A percentile compares a stretch with the other conserved stretches of the same genome.
phyloP scores from a whole-genome alignment of 2,888 invertebrate species.

The Meta bourneti region DNA sequence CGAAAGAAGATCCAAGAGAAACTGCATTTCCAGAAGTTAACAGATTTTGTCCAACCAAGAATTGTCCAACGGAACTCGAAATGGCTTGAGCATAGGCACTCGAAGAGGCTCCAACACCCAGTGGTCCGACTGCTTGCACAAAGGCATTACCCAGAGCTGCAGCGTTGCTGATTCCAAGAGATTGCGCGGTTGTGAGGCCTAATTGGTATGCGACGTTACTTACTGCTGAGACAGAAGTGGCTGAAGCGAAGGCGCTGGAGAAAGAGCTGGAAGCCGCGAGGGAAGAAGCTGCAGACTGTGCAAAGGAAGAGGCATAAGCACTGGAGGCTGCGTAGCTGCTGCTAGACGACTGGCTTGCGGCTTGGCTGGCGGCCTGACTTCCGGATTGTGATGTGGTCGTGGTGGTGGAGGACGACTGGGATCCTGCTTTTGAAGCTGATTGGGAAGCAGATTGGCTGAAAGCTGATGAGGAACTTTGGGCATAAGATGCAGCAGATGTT shows the following conservation, averaged over 20 bases:
- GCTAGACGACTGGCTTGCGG: neutral
- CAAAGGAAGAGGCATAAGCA: constrained; percentile 19
- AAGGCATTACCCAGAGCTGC: constrained; percentile 1
- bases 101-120: constrained; percentile 36
- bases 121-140: neutral
- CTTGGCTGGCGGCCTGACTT: neutral
- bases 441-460: constrained; percentile 16
- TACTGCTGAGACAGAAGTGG: neutral
- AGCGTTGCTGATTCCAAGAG: constrained; percentile 20
- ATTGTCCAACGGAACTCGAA: constrained; percentile 9
- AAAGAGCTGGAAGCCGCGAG: constrained; percentile 43
- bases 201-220: neutral
- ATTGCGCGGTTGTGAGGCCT: neutral
- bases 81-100: constrained; percentile 32
- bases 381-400: neutral
- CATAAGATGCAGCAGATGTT: constrained; percentile 6
- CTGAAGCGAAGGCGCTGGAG: constrained; percentile 36
- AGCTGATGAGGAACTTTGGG: neutral
- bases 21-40: constrained; percentile 4
- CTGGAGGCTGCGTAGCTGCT: constrained; percentile 3
- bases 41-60: neutral
- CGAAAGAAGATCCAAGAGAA: constrained; percentile 12
- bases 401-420: neutral
- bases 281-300: neutral
- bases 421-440: neutral